Evolutionary conservation across 2,113 vertebrate genomes (phyloP).

Genomic region (Brachionichthys hirsutus): DNA sequence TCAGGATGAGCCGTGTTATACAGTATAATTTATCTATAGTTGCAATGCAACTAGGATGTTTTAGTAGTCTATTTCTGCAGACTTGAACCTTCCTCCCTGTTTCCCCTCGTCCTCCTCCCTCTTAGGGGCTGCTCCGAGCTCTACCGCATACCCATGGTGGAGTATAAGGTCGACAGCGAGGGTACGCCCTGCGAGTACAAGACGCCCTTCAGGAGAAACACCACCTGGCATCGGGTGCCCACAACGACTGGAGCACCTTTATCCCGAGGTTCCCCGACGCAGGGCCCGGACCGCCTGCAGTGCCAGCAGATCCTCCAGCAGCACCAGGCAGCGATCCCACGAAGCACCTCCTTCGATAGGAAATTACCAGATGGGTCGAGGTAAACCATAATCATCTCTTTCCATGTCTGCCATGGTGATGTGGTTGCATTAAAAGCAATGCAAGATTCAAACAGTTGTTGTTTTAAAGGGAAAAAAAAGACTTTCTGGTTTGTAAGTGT

Average conservation of each 20-base stretch:
- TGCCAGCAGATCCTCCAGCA: constrained; percentile 91
- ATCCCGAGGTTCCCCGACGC: constrained; percentile 86
- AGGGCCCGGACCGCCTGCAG: constrained; percentile 86
- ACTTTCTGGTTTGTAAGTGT: no score
- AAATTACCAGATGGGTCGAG: constrained; percentile 91
- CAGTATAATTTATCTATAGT: background rate
- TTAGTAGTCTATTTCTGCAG: background rate
- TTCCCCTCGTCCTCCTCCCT: constrained; percentile 6
- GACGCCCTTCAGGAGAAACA: constrained; percentile 96
- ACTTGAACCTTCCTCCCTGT: constrained; percentile 7
- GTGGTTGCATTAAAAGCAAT: no score
- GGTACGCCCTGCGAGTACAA: constrained; percentile 97
- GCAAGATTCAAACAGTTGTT: no score
- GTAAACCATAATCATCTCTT: constrained; percentile 63
- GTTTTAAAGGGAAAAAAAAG: no score
- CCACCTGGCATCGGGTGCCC: constrained; percentile 94
- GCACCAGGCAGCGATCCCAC: constrained; percentile 86
- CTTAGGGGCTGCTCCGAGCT: constrained; percentile 94
- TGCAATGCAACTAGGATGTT: background rate
- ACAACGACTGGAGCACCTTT: constrained; percentile 82
- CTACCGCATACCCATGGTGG: constrained; percentile 96
- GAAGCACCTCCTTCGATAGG: constrained; percentile 95
- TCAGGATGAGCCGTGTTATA: background rate
- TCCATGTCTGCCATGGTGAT: no score
- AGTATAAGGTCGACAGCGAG: constrained; percentile 97